phyloP scores from a whole-genome alignment of 2,797 vertebrate species.

The Pelochelys cantorii region DNA sequence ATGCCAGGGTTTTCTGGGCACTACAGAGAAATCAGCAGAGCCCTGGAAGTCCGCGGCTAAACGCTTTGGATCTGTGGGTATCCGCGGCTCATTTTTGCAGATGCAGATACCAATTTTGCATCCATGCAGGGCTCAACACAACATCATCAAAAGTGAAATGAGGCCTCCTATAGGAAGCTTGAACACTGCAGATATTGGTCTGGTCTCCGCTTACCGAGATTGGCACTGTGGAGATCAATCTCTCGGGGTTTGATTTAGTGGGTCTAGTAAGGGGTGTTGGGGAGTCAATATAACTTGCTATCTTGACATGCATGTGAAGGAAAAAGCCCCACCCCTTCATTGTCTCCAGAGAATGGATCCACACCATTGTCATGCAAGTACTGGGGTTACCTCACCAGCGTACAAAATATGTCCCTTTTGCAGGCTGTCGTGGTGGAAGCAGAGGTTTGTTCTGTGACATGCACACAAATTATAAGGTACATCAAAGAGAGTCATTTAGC shows the following conservation, averaged over 20 bases:
- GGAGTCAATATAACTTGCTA: rapidly evolving
- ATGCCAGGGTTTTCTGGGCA: background rate
- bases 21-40: background rate
- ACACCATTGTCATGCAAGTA: rapidly evolving
- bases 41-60: no score
- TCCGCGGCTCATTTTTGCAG: no score
- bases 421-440: background rate
- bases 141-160: background rate
- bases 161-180: background rate
- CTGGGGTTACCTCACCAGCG: rapidly evolving
- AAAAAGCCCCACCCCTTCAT: background rate
- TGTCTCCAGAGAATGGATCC: background rate
- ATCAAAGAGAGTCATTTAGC: background rate
- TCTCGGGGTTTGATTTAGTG: no score
- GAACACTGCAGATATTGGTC: background rate
- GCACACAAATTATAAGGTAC: background rate
- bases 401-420: background rate
- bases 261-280: no score
- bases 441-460: background rate
- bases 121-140: no score
- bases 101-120: no score
- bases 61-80: no score
- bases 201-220: no score
- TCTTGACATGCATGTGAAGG: background rate
- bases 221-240: no score